These are phyloP conservation scores for Cephonodes hylas DNA, from an alignment of 2,888 invertebrate genomes.

Conservation along the genomic window DNA sequence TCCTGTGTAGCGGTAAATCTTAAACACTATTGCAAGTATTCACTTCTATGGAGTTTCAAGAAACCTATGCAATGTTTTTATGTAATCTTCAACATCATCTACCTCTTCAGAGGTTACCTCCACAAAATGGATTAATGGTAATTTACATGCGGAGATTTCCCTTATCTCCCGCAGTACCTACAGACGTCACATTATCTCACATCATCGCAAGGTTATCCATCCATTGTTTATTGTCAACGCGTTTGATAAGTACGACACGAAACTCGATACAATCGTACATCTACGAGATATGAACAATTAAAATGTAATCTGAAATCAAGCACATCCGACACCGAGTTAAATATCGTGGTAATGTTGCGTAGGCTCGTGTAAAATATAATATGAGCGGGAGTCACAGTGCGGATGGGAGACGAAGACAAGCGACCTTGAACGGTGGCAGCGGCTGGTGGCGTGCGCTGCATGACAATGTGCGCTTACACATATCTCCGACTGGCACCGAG, in stretches of 20 bases:
- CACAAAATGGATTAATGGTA: conserved; percentile 17
- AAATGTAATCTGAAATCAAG: not conserved
- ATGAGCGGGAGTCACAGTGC: conserved; percentile 9
- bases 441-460: conserved; percentile 56
- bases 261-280: conserved; percentile 4
- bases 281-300: not conserved
- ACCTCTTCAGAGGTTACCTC: not conserved
- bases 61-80: not conserved
- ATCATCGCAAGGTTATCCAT: conserved; percentile 57
- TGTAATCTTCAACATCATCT: not conserved
- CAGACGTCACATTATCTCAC: conserved; percentile 44
- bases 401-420: conserved; percentile 35
- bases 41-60: not conserved
- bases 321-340: not conserved
- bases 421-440: conserved; percentile 59
- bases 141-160: conserved; percentile 35
- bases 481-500: conserved; percentile 41
- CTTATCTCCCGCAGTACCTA: conserved; percentile 42
- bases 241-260: conserved; percentile 52
- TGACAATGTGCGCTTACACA: conserved; percentile 47
- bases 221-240: conserved; percentile 67
- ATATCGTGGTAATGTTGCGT: not conserved
- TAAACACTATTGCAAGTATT: not conserved
- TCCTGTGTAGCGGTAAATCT: too few species aligned
- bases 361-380: not conserved